phyloP scores from a whole-genome alignment of 1,140 invertebrate species.

The Bombus pyrosoma region DNA sequence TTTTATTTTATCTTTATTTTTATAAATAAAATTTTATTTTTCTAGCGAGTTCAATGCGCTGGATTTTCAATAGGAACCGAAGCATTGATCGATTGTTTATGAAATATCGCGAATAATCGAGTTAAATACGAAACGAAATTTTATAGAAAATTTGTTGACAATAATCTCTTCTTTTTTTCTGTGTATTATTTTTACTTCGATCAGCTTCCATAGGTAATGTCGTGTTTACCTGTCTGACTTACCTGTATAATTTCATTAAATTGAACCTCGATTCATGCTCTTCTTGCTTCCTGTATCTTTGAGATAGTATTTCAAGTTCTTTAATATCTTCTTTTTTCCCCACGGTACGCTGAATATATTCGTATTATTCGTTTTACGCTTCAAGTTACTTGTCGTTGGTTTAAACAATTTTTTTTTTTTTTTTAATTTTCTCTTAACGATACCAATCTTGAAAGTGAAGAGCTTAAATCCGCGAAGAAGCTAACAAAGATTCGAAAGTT shows the following conservation, averaged over 20 bases:
- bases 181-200: no score
- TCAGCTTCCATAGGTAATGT: no score
- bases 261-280: not conserved
- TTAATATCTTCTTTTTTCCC: not conserved
- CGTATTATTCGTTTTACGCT: not conserved
- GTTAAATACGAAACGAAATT: not conserved
- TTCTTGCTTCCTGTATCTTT: not conserved
- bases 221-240: no score
- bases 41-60: not conserved
- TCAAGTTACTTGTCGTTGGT: not conserved
- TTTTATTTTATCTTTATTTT: not conserved
- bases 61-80: not conserved
- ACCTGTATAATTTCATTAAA: accelerated
- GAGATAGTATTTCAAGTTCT: not conserved
- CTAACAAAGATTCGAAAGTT: no score
- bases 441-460: no score
- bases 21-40: not conserved
- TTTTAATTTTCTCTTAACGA: no score
- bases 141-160: not conserved
- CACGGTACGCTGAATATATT: not conserved
- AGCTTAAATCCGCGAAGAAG: no score
- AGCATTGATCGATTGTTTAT: not conserved
- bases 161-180: not conserved
- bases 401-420: no score
- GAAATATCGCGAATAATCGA: not conserved